Percentiles rank a stretch among this genome's conserved stretches.
Evolutionary conservation across 2,113 vertebrate species (phyloP).

Genomic region (Xenopus tropicalis): UCB_Xtro_10.0 CM004443.2:134209501-134210000

Average conservation of each 20-base stretch:
- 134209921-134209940: too few relatives aligned
- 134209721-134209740: constrained; percentile 40
- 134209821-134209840: background rate
- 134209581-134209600: too few relatives aligned
- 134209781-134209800: constrained; percentile 21
- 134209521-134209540: too few relatives aligned
- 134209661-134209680: constrained; percentile 34
- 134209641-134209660: constrained; percentile 39
- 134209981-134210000: too few relatives aligned
- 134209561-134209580: too few relatives aligned
- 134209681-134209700: constrained; percentile 31
- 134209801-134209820: constrained; percentile 11
- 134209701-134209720: constrained; percentile 34
- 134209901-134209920: constrained; percentile 25
- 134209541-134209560: too few relatives aligned
- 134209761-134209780: constrained; percentile 14
- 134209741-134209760: constrained; percentile 5
- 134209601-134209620: background rate
- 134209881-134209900: background rate
- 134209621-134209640: constrained; percentile 35
- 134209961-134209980: background rate
- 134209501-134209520: too few relatives aligned
- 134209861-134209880: constrained; percentile 14
- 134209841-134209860: background rate
- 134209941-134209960: background rate